Percentiles rank a stretch among this genome's conserved stretches.
Conservation (phyloP, 1,140 invertebrate genomes). For the Euborellia annulipes region DNA sequence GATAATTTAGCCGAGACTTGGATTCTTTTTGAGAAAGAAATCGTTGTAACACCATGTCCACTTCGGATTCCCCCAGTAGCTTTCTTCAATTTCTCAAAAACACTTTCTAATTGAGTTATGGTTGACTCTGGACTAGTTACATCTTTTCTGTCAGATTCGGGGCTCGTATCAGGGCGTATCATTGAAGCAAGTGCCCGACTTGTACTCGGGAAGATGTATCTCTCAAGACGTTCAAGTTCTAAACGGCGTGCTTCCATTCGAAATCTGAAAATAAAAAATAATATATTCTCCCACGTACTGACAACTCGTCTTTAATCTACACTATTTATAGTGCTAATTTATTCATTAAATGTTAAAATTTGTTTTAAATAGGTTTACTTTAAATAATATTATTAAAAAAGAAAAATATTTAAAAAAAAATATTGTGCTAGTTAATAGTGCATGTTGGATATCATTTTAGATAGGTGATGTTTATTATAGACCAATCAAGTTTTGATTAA, state of each 20-base stretch:
- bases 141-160: conserved; percentile 17
- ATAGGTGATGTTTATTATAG: no score
- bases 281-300: no score
- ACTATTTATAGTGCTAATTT: no score
- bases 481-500: no score
- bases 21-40: conserved; percentile 56
- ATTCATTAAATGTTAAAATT: no score
- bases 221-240: conserved; percentile 52
- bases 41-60: conserved; percentile 52
- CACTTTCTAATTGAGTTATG: conserved; percentile 39
- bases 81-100: conserved; percentile 53
- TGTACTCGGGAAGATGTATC: conserved; percentile 42
- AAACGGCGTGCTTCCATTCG: conserved; percentile 47
- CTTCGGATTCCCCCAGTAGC: conserved; percentile 56
- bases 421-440: no score
- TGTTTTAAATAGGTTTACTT: no score
- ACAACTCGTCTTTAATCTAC: no score
- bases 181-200: not conserved
- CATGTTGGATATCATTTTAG: no score
- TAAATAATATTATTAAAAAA: no score
- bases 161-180: not conserved
- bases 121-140: conserved; percentile 23
- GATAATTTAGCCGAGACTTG: conserved; percentile 42
- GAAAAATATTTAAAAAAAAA: no score
- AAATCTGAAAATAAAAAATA: conserved; percentile 24